Conservation (phyloP, 2,113 vertebrate genomes). For the Herpailurus yagouaroundi region DNA sequence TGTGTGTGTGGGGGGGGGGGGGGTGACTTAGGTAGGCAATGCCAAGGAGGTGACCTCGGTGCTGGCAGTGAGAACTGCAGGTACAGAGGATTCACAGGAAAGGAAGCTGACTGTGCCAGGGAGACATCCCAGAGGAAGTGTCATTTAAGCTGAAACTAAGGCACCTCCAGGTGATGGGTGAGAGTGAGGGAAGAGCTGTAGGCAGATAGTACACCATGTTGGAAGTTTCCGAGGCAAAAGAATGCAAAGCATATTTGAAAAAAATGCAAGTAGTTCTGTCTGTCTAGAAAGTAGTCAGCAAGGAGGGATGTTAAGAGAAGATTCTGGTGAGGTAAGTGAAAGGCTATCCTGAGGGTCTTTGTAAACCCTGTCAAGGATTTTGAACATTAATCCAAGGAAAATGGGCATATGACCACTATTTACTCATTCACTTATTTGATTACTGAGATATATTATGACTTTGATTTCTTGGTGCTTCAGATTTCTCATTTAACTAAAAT, state of each 20-base stretch:
- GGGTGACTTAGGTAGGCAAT: background rate
- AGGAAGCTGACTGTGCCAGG: background rate
- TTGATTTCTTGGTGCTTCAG: background rate
- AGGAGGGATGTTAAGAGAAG: background rate
- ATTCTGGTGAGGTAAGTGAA: background rate
- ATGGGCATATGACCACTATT: background rate
- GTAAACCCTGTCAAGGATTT: background rate
- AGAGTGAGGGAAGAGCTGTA: background rate
- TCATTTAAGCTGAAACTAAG: background rate
- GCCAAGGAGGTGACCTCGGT: background rate
- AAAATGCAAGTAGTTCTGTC: background rate
- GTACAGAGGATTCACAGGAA: background rate
- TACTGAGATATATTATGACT: background rate
- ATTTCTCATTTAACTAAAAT: background rate
- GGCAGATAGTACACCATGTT: too few relatives aligned
- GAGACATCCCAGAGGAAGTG: background rate
- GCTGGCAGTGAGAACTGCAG: background rate
- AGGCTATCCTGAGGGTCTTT: background rate
- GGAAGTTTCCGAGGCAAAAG: background rate
- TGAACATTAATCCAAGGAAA: background rate
- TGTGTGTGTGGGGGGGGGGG: too few relatives aligned
- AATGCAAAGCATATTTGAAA: background rate
- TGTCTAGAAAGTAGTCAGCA: background rate
- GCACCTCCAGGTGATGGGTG: background rate
- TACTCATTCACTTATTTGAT: background rate